phyloP scores from a whole-genome alignment of 2,888 invertebrate species.

The Catocala sponsa region DNA sequence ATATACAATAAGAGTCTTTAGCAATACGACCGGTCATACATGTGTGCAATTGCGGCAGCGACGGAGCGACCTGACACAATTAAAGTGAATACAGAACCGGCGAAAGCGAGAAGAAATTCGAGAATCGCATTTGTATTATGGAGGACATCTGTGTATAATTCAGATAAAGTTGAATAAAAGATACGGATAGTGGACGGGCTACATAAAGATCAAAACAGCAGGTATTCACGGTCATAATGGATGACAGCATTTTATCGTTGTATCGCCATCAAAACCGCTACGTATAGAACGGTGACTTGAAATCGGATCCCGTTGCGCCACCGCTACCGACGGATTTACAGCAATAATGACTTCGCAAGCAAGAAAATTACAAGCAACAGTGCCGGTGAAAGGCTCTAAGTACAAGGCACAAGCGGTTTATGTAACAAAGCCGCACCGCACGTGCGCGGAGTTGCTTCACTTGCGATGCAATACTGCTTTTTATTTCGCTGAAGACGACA shows the following conservation, averaged over 20 bases:
- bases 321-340: conserved; percentile 59
- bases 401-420: conserved; percentile 65
- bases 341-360: conserved; percentile 65
- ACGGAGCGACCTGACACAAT: conserved; percentile 64
- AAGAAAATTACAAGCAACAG: conserved; percentile 72
- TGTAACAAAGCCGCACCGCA: conserved; percentile 66
- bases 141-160: conserved; percentile 40
- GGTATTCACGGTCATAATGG: conserved; percentile 28
- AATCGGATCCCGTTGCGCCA: conserved; percentile 61
- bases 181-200: conserved; percentile 16
- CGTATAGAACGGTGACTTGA: conserved; percentile 47
- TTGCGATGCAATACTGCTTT: conserved; percentile 49
- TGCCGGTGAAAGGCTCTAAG: conserved; percentile 73
- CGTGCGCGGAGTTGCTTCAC: conserved; percentile 58
- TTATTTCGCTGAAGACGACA: conserved; percentile 47
- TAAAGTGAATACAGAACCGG: conserved; percentile 58
- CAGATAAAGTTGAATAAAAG: conserved; percentile 38
- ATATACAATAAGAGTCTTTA: conserved; percentile 52
- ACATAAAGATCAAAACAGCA: conserved; percentile 29
- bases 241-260: conserved; percentile 34
- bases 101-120: conserved; percentile 75
- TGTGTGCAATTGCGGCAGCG: conserved; percentile 54
- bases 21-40: conserved; percentile 58
- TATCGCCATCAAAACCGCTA: conserved; percentile 44
- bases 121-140: conserved; percentile 50